phyloP scores from a whole-genome alignment of 1,140 invertebrate genomes.

The Aphis craccivora region DNA sequence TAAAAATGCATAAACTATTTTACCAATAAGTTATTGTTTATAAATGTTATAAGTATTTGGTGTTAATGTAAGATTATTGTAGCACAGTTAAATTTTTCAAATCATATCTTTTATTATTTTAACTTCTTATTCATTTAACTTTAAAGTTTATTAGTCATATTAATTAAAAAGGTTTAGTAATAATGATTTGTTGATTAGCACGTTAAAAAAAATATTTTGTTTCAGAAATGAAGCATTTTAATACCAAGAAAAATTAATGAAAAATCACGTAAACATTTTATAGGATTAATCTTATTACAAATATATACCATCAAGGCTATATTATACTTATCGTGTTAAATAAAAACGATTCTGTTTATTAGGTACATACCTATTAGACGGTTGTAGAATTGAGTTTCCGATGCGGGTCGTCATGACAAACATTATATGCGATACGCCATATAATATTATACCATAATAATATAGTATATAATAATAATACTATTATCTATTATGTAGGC shows the following conservation, averaged over 20 bases:
- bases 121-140: neutral
- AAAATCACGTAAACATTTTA: neutral
- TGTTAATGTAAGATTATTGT: neutral
- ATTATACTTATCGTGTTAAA: neutral
- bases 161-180: neutral
- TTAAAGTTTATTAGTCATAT: neutral
- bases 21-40: neutral
- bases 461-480: constrained; percentile 7
- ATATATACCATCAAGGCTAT: neutral
- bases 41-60: neutral
- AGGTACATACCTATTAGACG: neutral
- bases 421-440: neutral
- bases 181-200: neutral
- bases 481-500: neutral
- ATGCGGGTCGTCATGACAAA: neutral
- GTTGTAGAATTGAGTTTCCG: neutral
- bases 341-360: neutral
- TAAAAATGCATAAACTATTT: neutral
- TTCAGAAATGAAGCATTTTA: neutral
- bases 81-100: neutral
- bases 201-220: neutral
- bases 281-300: neutral
- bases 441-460: too few species aligned
- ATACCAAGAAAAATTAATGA: neutral
- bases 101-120: neutral